These are phyloP conservation scores for Eupsilia transversa DNA, from an alignment of 2,888 invertebrate species.

Conservation along the genomic window DNA sequence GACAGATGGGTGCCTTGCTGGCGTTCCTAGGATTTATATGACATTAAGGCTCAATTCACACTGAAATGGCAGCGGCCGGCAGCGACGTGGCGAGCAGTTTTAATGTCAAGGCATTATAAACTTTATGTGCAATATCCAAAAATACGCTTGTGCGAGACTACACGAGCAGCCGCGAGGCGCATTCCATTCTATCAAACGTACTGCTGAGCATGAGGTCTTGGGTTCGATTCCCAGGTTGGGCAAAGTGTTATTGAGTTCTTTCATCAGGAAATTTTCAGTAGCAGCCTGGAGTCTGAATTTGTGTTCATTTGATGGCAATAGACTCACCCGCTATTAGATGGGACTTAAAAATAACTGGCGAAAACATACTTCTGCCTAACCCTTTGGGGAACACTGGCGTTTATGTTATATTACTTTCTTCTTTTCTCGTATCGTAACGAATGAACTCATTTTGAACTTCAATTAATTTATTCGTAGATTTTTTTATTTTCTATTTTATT, in stretches of 20 bases:
- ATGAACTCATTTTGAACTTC: neutral
- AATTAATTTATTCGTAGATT: no score
- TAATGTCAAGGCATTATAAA: no score
- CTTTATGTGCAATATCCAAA: no score
- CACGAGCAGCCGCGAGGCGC: no score
- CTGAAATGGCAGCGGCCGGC: no score
- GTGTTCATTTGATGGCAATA: neutral
- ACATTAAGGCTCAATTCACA: no score
- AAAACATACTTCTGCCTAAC: neutral
- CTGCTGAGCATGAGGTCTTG: neutral
- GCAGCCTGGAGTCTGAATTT: neutral
- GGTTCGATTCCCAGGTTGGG: neutral
- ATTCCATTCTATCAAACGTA: no score
- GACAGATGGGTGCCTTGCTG: neutral
- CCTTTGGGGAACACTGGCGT: neutral
- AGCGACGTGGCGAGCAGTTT: no score
- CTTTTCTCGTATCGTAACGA: neutral
- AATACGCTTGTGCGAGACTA: no score
- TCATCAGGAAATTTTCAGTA: neutral
- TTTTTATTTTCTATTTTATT: no score
- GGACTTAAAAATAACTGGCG: neutral
- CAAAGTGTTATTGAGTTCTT: neutral
- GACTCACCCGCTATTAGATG: neutral
- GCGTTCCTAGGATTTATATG: neutral
- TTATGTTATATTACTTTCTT: neutral